A percentile compares a stretch with the other conserved stretches of the same genome.
phyloP scores from a whole-genome alignment of 2,888 invertebrate genomes.

The Chirona hameri region DNA sequence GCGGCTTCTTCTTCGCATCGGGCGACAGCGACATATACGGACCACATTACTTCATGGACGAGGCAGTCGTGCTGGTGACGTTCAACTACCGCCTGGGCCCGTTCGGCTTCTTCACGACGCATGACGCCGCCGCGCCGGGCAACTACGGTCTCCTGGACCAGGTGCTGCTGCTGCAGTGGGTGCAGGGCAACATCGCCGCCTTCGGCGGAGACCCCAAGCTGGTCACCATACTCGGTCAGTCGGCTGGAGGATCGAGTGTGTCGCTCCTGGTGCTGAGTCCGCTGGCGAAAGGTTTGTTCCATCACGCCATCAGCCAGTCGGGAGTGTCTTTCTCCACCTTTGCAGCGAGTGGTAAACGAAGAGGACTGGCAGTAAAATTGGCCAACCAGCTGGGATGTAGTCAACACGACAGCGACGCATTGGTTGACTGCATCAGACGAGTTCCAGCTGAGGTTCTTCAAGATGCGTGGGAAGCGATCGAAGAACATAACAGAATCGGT shows the following conservation, averaged over 20 bases:
- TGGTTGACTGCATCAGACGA: neutral
- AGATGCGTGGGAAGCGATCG: neutral
- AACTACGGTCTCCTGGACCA: conserved; percentile 47
- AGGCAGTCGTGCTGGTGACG: too few relatives aligned
- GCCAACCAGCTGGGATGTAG: neutral
- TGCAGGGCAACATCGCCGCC: too few relatives aligned
- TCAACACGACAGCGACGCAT: neutral
- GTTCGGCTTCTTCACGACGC: conserved; percentile 42
- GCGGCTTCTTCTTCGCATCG: conserved; percentile 40
- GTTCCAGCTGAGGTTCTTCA: neutral
- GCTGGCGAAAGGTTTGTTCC: conserved; percentile 13
- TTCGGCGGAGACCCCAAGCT: too few relatives aligned
- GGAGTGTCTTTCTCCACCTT: neutral
- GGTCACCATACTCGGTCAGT: conserved; percentile 41
- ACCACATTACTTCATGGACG: neutral
- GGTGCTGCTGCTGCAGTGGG: too few relatives aligned
- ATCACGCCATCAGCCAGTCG: neutral
- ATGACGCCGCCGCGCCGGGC: conserved; percentile 42
- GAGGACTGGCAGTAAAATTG: neutral
- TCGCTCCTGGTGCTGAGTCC: too few relatives aligned
- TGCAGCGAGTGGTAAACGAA: neutral
- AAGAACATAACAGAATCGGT: neutral
- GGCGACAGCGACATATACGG: neutral
- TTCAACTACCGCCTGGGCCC: conserved; percentile 38
- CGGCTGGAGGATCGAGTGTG: conserved; percentile 41